Percentiles rank a stretch among this genome's conserved stretches.
Conservation (phyloP, 2,113 vertebrate genomes). For the Pterophyllum scalare region DNA sequence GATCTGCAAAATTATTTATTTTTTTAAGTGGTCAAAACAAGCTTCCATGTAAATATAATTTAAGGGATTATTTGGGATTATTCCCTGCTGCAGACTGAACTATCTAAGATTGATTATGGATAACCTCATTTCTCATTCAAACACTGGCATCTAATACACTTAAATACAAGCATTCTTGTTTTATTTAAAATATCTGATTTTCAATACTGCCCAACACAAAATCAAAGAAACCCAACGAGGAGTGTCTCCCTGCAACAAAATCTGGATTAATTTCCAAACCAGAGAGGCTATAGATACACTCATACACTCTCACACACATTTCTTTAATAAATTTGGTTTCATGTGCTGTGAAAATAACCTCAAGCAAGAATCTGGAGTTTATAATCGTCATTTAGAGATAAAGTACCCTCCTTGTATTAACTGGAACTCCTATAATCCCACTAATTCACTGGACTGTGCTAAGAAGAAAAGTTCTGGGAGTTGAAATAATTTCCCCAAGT, state of each 20-base stretch:
- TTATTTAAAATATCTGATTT: conserved; percentile 6
- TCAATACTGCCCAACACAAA: neutral
- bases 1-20: neutral
- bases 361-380: conserved; percentile 47
- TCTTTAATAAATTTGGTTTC: conserved; percentile 35
- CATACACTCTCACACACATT: neutral
- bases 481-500: conserved; percentile 59
- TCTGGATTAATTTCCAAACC: conserved; percentile 15
- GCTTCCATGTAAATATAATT: neutral
- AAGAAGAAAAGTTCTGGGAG: conserved; percentile 39
- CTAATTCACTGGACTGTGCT: conserved; percentile 38
- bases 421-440: conserved; percentile 39
- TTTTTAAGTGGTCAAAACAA: neutral
- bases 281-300: conserved; percentile 9
- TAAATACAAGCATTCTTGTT: neutral
- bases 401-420: conserved; percentile 33
- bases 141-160: neutral
- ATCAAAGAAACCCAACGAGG: neutral
- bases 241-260: conserved; percentile 17
- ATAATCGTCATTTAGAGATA: conserved; percentile 41
- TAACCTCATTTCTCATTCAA: neutral
- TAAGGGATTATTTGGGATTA: neutral
- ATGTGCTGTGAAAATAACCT: conserved; percentile 41
- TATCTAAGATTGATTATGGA: too few species aligned
- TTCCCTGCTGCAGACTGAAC: neutral